A percentile compares a stretch with the other conserved stretches of the same genome.
Evolutionary conservation across 2,888 invertebrate species (phyloP).

Genomic region (Pseudococcus longispinus): DNA sequence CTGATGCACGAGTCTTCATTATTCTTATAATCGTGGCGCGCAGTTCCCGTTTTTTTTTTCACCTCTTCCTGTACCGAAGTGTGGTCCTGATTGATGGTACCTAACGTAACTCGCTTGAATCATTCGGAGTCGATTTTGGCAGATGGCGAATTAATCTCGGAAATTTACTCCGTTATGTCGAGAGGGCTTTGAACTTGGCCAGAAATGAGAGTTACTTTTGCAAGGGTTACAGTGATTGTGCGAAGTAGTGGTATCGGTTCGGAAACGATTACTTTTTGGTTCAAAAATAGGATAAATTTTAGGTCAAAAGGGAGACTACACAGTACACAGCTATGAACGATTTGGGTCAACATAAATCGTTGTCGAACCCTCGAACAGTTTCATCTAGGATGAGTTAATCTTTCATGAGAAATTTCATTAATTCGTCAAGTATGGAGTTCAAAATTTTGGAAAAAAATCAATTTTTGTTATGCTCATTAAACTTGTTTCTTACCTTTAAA

Average conservation of each 20-base stretch:
- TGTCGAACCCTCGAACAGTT: too few relatives aligned
- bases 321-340: background rate
- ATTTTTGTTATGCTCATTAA: too few relatives aligned
- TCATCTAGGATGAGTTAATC: too few relatives aligned
- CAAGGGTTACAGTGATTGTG: too few relatives aligned
- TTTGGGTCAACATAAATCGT: too few relatives aligned
- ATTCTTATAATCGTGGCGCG: background rate
- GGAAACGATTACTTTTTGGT: too few relatives aligned
- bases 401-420: too few relatives aligned
- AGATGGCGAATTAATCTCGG: conserved; percentile 4
- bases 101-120: background rate
- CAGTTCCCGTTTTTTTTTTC: background rate
- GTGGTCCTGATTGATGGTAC: background rate
- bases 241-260: background rate
- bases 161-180: background rate
- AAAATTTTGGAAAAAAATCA: too few relatives aligned
- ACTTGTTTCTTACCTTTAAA: too few relatives aligned
- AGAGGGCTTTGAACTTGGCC: conserved; percentile 8
- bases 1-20: conserved; percentile 2
- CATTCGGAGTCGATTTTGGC: background rate
- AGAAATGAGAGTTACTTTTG: background rate
- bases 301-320: too few relatives aligned
- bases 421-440: too few relatives aligned
- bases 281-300: background rate
- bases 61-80: background rate